Base-by-base conservation (phyloP, 2,888 invertebrate species). In the Andrena praecox region DNA sequence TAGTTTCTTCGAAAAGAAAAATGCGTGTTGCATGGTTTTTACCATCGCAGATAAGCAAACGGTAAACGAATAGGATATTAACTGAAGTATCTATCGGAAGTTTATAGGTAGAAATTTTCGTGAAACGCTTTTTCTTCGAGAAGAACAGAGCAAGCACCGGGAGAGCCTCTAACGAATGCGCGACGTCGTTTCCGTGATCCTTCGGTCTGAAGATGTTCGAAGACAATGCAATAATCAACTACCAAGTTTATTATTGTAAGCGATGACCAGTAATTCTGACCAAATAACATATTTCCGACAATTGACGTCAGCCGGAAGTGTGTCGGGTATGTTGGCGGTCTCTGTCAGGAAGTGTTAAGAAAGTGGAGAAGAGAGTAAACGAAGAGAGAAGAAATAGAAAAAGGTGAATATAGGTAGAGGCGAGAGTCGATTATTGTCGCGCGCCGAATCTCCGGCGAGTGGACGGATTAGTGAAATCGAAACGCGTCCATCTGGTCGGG, bases 211-310 rank as follows among this genome's bases (percentile, higher is more conserved):
- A 35, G 62, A 67, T 66, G 16, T 8, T 8, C 66, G 66, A 62
- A 27, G 62, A 72, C 72, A 54, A 72, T 24, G 64, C 69, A 29
- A 54, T 54, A 27, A 56, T 50, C 54, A 48, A 63, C 29, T 59
- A 62, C 71, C 68, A 56, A 31, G 42, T 74, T 73, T 66, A 80
- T 68, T 75, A 66, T 68, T 62, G 69, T 81, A 85, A 84, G 82
- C 70, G 74, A 84, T 84, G 84, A 84, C 84, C 84, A 84, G 84
- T 84, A 84, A 82, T 64, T 81, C 24, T 82, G 74, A 78, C 82
- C 78, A 82, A 74, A 82, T 78, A 70, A 74, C 78, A 54, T 78
- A 71, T 78, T 59, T 74, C 74, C 82, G 77, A 59, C 74, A 33
- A 24, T 69, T 35, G 72, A 70, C 73, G 69, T 69, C 59, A 60